Base-by-base conservation (phyloP, 2,888 invertebrate species). In the Elysia crispata region DNA sequence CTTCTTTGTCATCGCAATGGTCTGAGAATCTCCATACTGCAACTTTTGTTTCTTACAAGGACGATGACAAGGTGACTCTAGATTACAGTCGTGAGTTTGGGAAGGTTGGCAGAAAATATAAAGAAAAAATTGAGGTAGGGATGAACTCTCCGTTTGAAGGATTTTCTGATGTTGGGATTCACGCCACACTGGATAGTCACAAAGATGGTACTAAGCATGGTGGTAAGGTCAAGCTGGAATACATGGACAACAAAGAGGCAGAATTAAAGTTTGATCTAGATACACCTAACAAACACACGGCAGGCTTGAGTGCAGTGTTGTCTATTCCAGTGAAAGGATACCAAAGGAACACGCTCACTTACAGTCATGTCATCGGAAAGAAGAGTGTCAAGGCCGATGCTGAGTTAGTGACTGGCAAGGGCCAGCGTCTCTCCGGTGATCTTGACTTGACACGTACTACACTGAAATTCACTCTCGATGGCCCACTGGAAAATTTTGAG, bases 261-360 rank as follows among this genome's bases (percentile, higher is more conserved):
- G 31, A 74, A 1, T 50, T 77, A 20, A 72, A 70, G 11, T 54
- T 77, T 62, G 76, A 76, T 41, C 73, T 83, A 30, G 33, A 60
- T 1, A 41, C 66, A 31, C 62, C 73, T 60, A 77, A 62, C 23
- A 30, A 66, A 49, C 78, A 79, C 8, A 50, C 62, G 1, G 80
- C 62, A 3, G 78, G 50, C 49, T 80, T 79, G 50, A 83, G 70
- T 1, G 33, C 82, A 11, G 80, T 74, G 23, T 28, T 87, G 0
- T 82, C 81, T 60, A 83, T 86, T 25, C 87, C 87, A 50, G 67
- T 86, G 6, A 69, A 80, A 15, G 83, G 82, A 60, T 85, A 81
- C 25, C 62, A 77, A 69, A 67, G 76, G 5, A 83, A 83, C 62
- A 79, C 50, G 18, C 70, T 83, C 11, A 79, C 28, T 18, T 81